A percentile compares a stretch with the other conserved stretches of the same genome.
Conservation (phyloP, 2,888 invertebrate species). For the Athrips mouffetella region DNA sequence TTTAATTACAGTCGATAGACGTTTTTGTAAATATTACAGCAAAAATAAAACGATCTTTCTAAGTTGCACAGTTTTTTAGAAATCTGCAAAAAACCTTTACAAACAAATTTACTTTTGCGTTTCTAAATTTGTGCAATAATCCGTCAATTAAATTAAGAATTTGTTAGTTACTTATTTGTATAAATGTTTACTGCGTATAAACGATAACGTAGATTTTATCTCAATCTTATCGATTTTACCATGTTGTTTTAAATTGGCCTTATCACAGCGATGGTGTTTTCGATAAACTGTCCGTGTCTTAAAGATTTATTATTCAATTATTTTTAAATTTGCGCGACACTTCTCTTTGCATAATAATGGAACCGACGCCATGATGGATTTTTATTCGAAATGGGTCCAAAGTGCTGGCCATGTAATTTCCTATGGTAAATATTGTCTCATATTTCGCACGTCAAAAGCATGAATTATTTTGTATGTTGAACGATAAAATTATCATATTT, state of each 20-base stretch:
- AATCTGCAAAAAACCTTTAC: no score
- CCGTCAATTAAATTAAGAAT: no score
- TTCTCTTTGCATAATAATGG: conserved; percentile 1
- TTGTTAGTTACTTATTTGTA: no score
- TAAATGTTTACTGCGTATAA: no score
- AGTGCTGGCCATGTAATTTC: background rate
- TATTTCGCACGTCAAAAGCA: background rate
- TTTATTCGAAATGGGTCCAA: background rate
- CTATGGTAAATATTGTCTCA: conserved; percentile 5
- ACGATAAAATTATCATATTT: no score
- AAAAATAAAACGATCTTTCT: no score
- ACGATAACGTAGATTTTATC: no score
- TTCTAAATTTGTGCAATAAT: no score
- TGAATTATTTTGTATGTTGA: background rate
- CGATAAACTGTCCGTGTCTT: conserved; percentile 8
- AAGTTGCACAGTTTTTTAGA: no score
- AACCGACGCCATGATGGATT: background rate
- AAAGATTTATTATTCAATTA: conserved; percentile 21
- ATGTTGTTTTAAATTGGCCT: background rate
- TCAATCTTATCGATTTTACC: background rate
- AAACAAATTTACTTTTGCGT: no score
- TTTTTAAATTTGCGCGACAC: conserved; percentile 14
- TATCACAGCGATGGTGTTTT: conserved; percentile 1
- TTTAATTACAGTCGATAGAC: no score
- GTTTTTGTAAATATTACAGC: no score